Percentiles rank a stretch among this genome's conserved stretches.
Conservation (phyloP, 2,797 vertebrate species). For the Monodelphis domestica region DNA sequence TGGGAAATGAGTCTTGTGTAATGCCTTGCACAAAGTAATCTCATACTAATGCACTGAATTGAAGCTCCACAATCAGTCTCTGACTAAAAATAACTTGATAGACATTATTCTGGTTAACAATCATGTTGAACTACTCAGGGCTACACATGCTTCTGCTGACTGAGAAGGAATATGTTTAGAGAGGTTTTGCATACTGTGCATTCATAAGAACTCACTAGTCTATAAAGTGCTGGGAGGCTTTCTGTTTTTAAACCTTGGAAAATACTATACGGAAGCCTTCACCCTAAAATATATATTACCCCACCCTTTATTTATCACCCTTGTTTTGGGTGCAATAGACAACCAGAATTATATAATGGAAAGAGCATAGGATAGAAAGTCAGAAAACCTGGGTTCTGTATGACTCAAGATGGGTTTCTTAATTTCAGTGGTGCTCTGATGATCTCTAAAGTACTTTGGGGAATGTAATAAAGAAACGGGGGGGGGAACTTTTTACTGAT, state of each 20-base stretch:
- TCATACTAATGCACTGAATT: constrained; percentile 34
- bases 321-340: constrained; percentile 5
- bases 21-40: constrained; percentile 8
- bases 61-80: constrained; percentile 14
- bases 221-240: neutral
- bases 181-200: constrained; percentile 8
- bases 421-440: neutral
- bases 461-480: too few relatives aligned
- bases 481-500: too few relatives aligned
- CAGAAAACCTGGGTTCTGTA: neutral
- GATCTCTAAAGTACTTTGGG: neutral
- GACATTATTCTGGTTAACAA: constrained; percentile 24
- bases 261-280: neutral
- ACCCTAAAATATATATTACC: neutral
- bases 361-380: neutral
- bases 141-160: neutral
- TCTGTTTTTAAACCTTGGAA: neutral
- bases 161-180: constrained; percentile 16
- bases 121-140: constrained; percentile 31
- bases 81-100: constrained; percentile 45
- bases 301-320: neutral
- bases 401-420: neutral
- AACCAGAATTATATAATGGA: neutral
- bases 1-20: neutral
- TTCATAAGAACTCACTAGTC: constrained; percentile 28